Conservation (phyloP, 2,113 vertebrate species). For the Rhodinocichla rosea region DNA sequence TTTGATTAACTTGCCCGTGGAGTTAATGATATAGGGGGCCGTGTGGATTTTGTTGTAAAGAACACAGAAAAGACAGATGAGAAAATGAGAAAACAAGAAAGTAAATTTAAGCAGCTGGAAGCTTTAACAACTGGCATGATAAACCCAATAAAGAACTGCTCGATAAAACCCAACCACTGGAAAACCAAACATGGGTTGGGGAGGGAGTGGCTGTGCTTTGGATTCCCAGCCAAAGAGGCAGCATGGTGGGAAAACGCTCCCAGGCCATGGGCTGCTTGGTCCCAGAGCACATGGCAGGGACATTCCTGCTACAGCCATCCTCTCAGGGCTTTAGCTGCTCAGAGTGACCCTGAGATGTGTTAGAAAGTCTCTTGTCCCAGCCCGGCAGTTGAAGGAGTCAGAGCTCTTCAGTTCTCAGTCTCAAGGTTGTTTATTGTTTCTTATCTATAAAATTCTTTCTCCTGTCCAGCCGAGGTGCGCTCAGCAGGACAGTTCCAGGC, state of each 20-base stretch:
- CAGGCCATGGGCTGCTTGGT: neutral
- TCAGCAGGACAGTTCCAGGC: no score
- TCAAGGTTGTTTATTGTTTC: no score
- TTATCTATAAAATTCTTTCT: no score
- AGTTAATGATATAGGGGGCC: constrained; percentile 72
- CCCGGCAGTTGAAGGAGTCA: no score
- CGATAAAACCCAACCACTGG: constrained; percentile 64
- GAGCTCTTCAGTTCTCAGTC: no score
- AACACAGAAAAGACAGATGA: constrained; percentile 72
- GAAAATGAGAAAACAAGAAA: constrained; percentile 73
- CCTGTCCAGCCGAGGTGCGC: no score
- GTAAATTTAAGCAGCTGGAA: constrained; percentile 73
- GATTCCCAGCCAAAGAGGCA: neutral
- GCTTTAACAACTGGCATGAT: constrained; percentile 72
- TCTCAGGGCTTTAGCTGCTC: no score
- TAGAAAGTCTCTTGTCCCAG: no score
- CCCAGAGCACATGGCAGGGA: fast-evolving
- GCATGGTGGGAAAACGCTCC: neutral
- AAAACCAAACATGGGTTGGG: constrained; percentile 47
- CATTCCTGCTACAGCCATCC: neutral
- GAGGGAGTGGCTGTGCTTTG: neutral
- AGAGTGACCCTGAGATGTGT: no score
- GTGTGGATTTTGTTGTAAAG: constrained; percentile 73
- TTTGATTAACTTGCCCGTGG: constrained; percentile 67
- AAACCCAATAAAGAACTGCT: constrained; percentile 71